Evolutionary conservation across 2,797 vertebrate species (phyloP).

Genomic region (Rousettus madagascariensis): DNA sequence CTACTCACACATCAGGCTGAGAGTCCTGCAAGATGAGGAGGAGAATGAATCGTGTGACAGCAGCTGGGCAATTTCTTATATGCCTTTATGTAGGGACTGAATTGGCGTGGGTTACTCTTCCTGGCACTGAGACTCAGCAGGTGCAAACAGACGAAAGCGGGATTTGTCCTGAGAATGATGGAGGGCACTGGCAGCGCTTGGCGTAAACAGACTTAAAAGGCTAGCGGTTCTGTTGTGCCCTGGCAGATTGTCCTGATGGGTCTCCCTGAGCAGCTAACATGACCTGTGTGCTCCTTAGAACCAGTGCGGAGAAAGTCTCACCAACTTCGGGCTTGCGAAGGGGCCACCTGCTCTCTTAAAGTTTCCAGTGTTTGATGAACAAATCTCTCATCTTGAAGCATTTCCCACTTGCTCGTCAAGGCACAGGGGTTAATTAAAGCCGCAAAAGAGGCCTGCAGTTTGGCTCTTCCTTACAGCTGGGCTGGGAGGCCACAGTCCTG

Average conservation of each 20-base stretch:
- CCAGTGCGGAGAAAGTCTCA: not conserved
- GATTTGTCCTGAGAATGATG: slow-evolving; percentile 12
- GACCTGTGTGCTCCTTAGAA: not conserved
- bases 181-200: not conserved
- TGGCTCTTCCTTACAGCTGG: not conserved
- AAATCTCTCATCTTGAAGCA: not conserved
- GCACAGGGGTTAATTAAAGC: not conserved
- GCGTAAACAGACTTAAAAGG: not conserved
- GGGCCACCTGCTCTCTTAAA: not conserved
- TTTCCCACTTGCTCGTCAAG: not conserved
- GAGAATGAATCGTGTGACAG: not conserved
- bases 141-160: not conserved
- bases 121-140: slow-evolving; percentile 11
- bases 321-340: not conserved
- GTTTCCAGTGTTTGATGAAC: not conserved
- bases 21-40: not conserved
- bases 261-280: not conserved
- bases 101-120: not conserved
- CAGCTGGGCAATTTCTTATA: not conserved
- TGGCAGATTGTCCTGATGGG: not conserved
- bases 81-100: not conserved
- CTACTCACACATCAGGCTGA: not conserved
- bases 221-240: not conserved
- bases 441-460: not conserved
- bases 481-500: not conserved